phyloP scores from a whole-genome alignment of 2,113 vertebrate species.

The Raphicerus campestris region DNA sequence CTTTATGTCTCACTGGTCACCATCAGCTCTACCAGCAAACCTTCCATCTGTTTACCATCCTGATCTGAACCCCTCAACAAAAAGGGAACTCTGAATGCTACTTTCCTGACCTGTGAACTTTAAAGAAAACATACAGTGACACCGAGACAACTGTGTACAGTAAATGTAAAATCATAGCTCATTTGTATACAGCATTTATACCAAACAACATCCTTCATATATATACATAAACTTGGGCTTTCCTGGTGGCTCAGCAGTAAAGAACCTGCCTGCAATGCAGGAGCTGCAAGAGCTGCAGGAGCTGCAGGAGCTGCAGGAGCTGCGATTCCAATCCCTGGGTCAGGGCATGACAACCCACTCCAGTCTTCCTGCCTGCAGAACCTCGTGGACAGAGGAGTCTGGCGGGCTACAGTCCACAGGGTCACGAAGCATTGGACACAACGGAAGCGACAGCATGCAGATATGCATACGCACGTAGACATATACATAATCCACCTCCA shows the following conservation, averaged over 20 bases:
- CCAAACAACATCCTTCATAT: neutral
- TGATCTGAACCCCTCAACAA: neutral
- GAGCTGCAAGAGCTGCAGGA: neutral
- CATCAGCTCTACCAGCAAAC: neutral
- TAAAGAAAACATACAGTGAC: constrained; percentile 11
- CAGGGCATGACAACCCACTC: neutral
- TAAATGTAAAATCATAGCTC: neutral
- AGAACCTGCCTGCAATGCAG: neutral
- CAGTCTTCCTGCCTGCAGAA: neutral
- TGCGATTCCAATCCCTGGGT: neutral
- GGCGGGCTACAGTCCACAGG: accelerated
- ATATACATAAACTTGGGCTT: neutral
- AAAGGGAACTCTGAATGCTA: neutral
- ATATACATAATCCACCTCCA: neutral
- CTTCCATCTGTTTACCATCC: neutral
- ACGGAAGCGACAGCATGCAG: neutral
- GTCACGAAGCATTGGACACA: neutral
- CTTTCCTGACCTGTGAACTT: constrained; percentile 19
- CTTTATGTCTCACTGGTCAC: neutral
- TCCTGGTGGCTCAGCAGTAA: neutral
- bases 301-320: neutral
- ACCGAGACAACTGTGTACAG: neutral
- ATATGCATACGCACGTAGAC: accelerated
- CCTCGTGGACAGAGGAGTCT: neutral
- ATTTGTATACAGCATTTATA: neutral